phyloP scores from a whole-genome alignment of 2,888 invertebrate genomes.

The Nasonovia ribisnigri region DNA sequence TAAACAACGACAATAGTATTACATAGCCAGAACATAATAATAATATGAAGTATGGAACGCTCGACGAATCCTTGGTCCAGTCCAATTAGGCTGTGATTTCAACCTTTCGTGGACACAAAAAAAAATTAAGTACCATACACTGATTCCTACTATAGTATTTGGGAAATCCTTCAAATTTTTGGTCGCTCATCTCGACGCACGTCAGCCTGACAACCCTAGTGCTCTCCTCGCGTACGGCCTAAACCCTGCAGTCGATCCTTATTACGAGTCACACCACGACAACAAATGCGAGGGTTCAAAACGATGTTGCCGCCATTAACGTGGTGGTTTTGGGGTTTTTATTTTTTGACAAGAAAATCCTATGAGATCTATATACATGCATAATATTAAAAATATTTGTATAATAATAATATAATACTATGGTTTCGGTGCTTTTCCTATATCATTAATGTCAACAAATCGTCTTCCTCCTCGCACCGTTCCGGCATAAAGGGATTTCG shows the following conservation, averaged over 20 bases:
- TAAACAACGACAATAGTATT: not conserved
- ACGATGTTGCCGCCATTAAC: conserved; percentile 35
- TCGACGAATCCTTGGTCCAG: not conserved
- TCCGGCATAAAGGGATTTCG: not conserved
- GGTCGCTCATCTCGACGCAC: not conserved
- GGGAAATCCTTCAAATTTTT: not conserved
- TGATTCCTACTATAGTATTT: not conserved
- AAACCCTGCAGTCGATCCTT: not conserved
- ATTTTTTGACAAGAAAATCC: conserved; percentile 52
- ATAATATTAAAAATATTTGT: not conserved
- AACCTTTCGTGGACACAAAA: no score
- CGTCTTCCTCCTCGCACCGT: not conserved
- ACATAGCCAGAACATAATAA: not conserved
- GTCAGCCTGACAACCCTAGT: conserved; percentile 17
- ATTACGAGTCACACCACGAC: conserved; percentile 54
- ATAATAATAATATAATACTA: not conserved
- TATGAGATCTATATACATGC: not conserved
- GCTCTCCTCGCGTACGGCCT: not conserved
- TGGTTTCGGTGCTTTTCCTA: not conserved
- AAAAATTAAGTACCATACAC: not conserved
- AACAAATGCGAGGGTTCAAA: conserved; percentile 30
- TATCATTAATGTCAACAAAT: conserved; percentile 40
- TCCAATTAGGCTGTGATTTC: conserved; percentile 35
- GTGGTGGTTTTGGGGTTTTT: conserved; percentile 12
- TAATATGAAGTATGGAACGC: not conserved